Evolutionary conservation across 2,888 invertebrate genomes (phyloP).

Genomic region (Chrysodeixis includens): DNA sequence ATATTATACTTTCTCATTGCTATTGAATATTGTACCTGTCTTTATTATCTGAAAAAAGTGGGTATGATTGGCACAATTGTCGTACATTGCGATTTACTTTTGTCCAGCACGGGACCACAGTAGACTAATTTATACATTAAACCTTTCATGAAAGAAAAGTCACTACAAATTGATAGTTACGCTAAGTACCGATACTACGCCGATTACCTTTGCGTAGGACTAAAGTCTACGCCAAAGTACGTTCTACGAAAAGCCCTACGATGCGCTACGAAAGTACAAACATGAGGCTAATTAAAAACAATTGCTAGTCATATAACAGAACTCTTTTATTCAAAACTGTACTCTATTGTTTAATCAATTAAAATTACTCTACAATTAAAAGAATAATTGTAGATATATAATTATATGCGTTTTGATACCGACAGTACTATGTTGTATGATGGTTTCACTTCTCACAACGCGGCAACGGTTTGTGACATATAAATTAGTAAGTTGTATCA

Average conservation of each 20-base stretch:
- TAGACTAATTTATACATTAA: too few species aligned
- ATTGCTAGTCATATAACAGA: background rate
- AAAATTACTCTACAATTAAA: background rate
- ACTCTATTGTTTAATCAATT: background rate
- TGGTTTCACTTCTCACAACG: conserved; percentile 24
- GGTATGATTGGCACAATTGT: too few species aligned
- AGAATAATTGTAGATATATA: background rate
- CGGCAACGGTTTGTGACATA: conserved; percentile 51
- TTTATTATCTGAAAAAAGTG: too few species aligned
- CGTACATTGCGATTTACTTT: too few species aligned
- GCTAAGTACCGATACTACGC: too few species aligned
- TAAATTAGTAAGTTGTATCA: conserved; percentile 40
- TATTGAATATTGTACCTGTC: too few species aligned
- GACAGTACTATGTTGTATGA: conserved; percentile 27
- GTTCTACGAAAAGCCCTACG: background rate
- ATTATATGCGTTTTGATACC: conserved; percentile 5
- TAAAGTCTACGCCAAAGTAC: background rate
- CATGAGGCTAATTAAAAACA: background rate
- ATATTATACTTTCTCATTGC: too few species aligned
- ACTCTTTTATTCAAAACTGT: background rate
- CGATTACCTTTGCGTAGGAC: conserved; percentile 3
- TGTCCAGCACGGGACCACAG: too few species aligned
- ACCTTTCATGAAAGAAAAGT: too few species aligned
- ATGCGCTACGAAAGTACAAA: background rate
- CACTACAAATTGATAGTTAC: too few species aligned